Evolutionary conservation across 2,113 vertebrate species (phyloP).

Genomic region (Ivindomyrus marchei): DNA sequence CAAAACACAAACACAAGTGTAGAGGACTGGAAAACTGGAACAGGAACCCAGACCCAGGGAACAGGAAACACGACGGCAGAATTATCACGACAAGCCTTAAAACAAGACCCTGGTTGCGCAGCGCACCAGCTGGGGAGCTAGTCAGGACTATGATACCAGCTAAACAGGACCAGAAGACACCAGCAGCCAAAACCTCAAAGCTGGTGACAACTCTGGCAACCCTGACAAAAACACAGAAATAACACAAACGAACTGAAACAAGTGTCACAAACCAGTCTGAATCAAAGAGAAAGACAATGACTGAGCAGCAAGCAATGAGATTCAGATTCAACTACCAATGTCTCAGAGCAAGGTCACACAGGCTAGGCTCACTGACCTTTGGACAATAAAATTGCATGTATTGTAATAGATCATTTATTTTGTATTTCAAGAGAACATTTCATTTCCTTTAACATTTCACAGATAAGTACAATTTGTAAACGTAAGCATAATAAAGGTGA

Average conservation of each 20-base stretch:
- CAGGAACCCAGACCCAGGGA: not conserved
- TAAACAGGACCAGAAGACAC: not conserved
- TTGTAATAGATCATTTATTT: not conserved
- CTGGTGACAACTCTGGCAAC: not conserved
- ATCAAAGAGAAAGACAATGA: not conserved
- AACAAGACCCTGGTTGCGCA: not conserved
- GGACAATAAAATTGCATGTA: not conserved
- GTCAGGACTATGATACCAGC: not conserved
- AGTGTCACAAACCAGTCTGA: not conserved
- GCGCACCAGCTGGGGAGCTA: not conserved
- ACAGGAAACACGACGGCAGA: not conserved
- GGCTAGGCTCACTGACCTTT: not conserved
- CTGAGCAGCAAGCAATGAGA: not conserved
- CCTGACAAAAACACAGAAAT: not conserved
- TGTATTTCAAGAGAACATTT: not conserved
- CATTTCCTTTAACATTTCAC: not conserved
- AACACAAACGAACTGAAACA: not conserved
- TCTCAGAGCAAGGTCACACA: too few species aligned
- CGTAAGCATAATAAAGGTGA: not conserved
- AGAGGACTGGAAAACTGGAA: not conserved
- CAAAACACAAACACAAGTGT: not conserved
- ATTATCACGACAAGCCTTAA: not conserved
- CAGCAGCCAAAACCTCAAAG: not conserved
- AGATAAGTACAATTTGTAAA: not conserved
- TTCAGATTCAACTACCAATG: not conserved